Evolutionary conservation across 1,140 invertebrate species (phyloP), one percentile per base, ranked within the genome.

Genomic region (Trypoxylus dichotomus): DNA sequence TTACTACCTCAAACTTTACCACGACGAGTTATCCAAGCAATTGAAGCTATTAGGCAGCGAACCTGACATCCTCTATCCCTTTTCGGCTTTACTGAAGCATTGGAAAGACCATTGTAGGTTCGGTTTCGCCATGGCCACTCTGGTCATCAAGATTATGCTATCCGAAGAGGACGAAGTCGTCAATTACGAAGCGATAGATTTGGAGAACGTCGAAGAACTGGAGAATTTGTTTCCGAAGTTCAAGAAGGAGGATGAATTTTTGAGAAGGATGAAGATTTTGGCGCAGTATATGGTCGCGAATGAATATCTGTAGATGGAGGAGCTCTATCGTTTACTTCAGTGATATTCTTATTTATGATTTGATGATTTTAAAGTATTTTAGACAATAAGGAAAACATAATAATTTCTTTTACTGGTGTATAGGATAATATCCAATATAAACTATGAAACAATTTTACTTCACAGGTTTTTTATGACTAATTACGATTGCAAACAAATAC

Each of bases 1-100:
- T 10, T 72, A 84, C 54, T 81, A 90, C 15, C 42, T 91, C 1
- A 79, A 90, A 21, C 80, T 88, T 7, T 91, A 91, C 83, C 87
- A 90, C 78, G 79, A 84, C n/a, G 86, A 87, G 19, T 82, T 91
- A 71, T 81, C 80, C 0, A 82, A 82, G 11, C 85, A 76, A 74
- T 21, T 83, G 3, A 76, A 29, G 41, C 8, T 58, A 13, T 83
- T 85, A 79, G 87, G 84, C 79, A 88, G 80, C 29, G 80, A 86
- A 15, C 80, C 88, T 2, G 81, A 87, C 1, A 81, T 87, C 37
- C 78, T 89, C 6, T 89, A 88, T 81, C 87, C 89, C 0, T 84
- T 81, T 15, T 32, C 73, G 3, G 81, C 86, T 27, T 89, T 90
- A 29, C 76, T 83, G 54, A 77, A 83, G 1, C 86, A 89, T 29